Evolutionary conservation across 37 sponge, comb jelly and placozoan genomes (phyloP).

Genomic region (Cladorhizidae sp.): DNA sequence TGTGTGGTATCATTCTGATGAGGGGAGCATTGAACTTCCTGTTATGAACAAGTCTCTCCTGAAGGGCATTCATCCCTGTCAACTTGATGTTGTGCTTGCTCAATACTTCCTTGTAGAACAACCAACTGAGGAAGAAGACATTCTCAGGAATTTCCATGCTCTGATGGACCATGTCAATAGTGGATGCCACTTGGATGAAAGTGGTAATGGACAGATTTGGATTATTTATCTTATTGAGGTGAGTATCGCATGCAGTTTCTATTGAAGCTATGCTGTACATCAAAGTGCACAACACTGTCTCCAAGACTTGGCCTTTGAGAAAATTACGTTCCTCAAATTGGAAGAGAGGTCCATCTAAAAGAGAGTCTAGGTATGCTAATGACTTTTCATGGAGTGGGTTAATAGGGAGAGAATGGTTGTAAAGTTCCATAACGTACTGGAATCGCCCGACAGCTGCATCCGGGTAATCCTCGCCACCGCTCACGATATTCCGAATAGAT

Average conservation of each 20-base stretch:
- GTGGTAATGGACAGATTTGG: conserved; percentile 39
- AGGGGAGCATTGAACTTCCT: conserved; percentile 16
- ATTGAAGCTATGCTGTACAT: conserved; percentile 52
- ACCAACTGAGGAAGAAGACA: conserved; percentile 20
- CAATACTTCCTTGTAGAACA: conserved; percentile 28
- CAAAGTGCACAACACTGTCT: conserved; percentile 41
- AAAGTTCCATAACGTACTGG: conserved; percentile 10
- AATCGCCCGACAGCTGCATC: conserved; percentile 30
- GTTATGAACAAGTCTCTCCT: background rate
- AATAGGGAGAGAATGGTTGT: background rate
- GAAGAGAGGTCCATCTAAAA: conserved; percentile 1
- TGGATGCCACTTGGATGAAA: conserved; percentile 38
- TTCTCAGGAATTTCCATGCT: background rate
- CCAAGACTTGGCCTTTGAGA: background rate
- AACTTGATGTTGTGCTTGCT: background rate
- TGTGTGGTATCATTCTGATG: background rate
- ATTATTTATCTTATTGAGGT: conserved; percentile 2
- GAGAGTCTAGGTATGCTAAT: conserved; percentile 21
- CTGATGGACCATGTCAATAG: conserved; percentile 28
- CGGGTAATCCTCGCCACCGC: background rate
- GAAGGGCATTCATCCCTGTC: background rate
- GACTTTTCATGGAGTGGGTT: conserved; percentile 14
- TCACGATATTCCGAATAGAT: background rate
- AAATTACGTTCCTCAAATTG: conserved; percentile 15
- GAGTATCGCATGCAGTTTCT: conserved; percentile 28